phyloP scores from a whole-genome alignment of 2,797 vertebrate species.

The Macropodus opercularis region DNA sequence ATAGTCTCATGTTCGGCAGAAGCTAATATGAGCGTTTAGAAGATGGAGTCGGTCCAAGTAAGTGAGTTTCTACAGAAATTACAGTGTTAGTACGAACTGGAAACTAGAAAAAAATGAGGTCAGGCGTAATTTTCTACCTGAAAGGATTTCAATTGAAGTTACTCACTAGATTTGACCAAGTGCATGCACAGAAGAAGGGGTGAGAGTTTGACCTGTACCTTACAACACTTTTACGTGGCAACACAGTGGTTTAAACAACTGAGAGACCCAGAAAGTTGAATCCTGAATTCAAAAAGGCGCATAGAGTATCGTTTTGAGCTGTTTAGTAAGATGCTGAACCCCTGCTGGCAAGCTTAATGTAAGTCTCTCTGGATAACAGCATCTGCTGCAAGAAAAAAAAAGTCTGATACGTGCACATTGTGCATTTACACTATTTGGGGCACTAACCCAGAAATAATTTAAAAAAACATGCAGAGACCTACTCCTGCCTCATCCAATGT shows the following conservation, averaged over 20 bases:
- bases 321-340: constrained; percentile 4
- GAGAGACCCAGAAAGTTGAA: neutral
- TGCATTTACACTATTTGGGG: constrained; percentile 11
- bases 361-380: constrained; percentile 17
- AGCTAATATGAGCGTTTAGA: too few relatives aligned
- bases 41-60: too few relatives aligned
- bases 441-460: constrained; percentile 3
- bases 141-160: neutral
- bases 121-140: neutral
- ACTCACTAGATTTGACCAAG: neutral
- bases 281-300: constrained; percentile 2
- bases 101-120: neutral
- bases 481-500: neutral
- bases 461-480: neutral
- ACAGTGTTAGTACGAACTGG: neutral
- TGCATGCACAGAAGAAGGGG: too few relatives aligned
- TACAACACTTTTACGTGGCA: neutral
- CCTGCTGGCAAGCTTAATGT: constrained; percentile 6
- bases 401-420: constrained; percentile 19
- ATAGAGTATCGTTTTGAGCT: neutral
- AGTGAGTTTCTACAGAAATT: too few relatives aligned
- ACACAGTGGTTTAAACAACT: neutral
- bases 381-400: constrained; percentile 18
- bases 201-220: neutral
- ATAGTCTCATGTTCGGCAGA: neutral